Evolutionary conservation across 2,888 invertebrate species (phyloP).

Genomic region (Epiblema foenella): DNA sequence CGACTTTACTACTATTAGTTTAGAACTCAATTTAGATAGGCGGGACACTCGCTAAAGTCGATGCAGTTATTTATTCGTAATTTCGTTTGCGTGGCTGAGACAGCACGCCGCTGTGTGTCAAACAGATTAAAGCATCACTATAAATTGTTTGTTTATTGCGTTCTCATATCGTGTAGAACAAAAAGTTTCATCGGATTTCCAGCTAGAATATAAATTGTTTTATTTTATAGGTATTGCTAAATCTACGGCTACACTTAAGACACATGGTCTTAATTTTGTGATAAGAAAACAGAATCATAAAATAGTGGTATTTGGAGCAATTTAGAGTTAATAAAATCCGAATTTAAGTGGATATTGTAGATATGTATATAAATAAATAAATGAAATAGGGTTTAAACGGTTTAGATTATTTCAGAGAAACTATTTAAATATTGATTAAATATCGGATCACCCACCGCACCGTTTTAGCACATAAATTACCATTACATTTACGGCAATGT

Average conservation of each 20-base stretch:
- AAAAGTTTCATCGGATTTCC: slow-evolving; percentile 54
- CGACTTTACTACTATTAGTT: slow-evolving; percentile 59
- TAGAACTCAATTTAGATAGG: slow-evolving; percentile 60
- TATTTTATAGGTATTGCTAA: slow-evolving; percentile 62
- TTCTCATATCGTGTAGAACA: slow-evolving; percentile 64
- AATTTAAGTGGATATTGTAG: not conserved
- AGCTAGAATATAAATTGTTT: slow-evolving; percentile 60
- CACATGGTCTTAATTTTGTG: slow-evolving; percentile 54
- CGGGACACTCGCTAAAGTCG: slow-evolving; percentile 49
- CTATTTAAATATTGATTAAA: not conserved
- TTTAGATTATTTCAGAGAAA: not conserved
- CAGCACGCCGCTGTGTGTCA: slow-evolving; percentile 67
- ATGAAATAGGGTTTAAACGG: too few relatives aligned
- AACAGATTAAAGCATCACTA: slow-evolving; percentile 73
- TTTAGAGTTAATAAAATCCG: not conserved
- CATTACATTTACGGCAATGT: not conserved
- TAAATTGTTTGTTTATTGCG: slow-evolving; percentile 72
- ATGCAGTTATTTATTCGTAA: slow-evolving; percentile 64
- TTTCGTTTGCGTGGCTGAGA: slow-evolving; percentile 70
- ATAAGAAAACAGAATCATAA: slow-evolving; percentile 30
- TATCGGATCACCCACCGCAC: not conserved
- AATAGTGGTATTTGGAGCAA: not conserved
- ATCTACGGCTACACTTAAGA: slow-evolving; percentile 67
- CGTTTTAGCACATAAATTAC: not conserved
- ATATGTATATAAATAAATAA: too few relatives aligned